Conservation (phyloP, 1,140 invertebrate genomes). For the Drosophila sechellia region DNA sequence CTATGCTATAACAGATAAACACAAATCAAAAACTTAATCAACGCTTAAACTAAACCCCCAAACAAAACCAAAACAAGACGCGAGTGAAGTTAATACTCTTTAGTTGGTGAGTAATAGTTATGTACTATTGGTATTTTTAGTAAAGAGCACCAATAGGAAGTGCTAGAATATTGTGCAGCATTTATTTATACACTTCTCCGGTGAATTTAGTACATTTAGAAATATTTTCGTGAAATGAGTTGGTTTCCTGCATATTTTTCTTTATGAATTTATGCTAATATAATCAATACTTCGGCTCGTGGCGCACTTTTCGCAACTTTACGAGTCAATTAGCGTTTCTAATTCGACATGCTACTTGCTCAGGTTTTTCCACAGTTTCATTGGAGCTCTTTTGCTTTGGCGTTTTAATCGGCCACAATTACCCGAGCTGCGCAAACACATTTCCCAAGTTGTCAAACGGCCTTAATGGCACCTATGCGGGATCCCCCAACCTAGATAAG, state of each 20-base stretch:
- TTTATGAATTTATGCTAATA: constrained; percentile 56
- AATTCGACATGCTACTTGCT: constrained; percentile 66
- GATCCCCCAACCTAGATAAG: constrained; percentile 52
- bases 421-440: constrained; percentile 63
- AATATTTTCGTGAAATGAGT: not conserved
- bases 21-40: constrained; percentile 45
- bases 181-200: no score
- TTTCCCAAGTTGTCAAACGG: constrained; percentile 66
- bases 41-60: constrained; percentile 20
- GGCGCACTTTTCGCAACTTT: constrained; percentile 48
- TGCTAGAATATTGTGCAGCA: no score
- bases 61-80: constrained; percentile 10
- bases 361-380: constrained; percentile 4
- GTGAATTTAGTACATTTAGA: no score
- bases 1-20: constrained; percentile 28
- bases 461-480: constrained; percentile 52
- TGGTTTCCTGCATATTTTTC: not conserved
- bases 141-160: no score
- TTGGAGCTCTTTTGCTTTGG: constrained; percentile 4
- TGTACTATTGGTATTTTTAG: no score
- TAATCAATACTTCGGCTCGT: constrained; percentile 65
- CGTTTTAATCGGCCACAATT: constrained; percentile 61
- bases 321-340: constrained; percentile 65
- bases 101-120: constrained; percentile 27
- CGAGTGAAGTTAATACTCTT: constrained; percentile 24